Base-by-base conservation (phyloP, 2,113 vertebrate genomes). In the Phalacrocorax carbo region DNA sequence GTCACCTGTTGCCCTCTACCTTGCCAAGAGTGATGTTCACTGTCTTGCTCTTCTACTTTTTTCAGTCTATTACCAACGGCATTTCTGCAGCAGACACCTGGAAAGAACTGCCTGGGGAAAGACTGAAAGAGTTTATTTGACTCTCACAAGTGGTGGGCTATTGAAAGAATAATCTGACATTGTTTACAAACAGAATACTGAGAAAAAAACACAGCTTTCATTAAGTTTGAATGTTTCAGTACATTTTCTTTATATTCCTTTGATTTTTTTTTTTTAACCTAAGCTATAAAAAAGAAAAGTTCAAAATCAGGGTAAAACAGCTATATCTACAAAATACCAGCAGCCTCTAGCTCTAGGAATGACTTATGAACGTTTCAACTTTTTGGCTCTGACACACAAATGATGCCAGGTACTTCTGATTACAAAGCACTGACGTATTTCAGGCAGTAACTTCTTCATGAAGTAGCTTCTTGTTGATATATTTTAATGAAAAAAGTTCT, bases 1-100 rank as follows among this genome's bases (percentile, higher is more conserved):
- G 51, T 75, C 22, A 9, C 29, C 5, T 0, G 0, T 17, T 61
- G 20, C 7, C 21, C 32, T 69, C 32, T 22, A 42, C 22, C 15
- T 91, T 1, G 0, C 68, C 30, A 61, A 17, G 32, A 69, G 3
- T 8, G 40, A 49, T 36, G 14, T 25, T 91, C 29, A 4, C n/a
- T 32, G 10, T 48, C 49, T 44, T 49, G 20, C 12, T 89, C 30
- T 61, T 69, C 40, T 44, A 2, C 15, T 40, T 55, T 29, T 82
- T 48, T 38, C 21, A 14, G 17, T 29, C 27, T 49, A 4, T 68
- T 38, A 36, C 15, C 0, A 0, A 10, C 51, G 49, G 26, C 19
- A 23, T 60, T 52, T 81, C 23, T 81, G 49, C 19, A 73, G 54
- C 62, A 77, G 64, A 20, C 22, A 29, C 18, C 19, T 0, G 8